phyloP scores from a whole-genome alignment of 2,113 vertebrate species.

The Catharus minimus region DNA sequence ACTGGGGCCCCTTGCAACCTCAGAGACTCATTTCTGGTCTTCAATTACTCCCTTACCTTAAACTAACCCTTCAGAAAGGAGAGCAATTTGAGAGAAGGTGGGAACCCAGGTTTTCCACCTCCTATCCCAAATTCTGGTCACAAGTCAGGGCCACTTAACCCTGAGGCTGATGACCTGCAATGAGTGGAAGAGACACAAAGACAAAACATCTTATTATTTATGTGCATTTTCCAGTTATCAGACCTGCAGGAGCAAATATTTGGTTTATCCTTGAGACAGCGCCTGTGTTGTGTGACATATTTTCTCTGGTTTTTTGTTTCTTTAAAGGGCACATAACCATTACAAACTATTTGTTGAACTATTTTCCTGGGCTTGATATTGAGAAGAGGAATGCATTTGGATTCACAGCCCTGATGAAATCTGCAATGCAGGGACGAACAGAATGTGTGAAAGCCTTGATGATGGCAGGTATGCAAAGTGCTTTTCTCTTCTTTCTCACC shows the following conservation, averaged over 20 bases:
- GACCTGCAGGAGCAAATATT: not conserved
- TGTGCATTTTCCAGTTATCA: not conserved
- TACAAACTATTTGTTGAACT: slow-evolving; percentile 94
- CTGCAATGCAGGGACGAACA: slow-evolving; percentile 89
- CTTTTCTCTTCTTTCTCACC: not conserved
- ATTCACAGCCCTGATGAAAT: slow-evolving; percentile 96
- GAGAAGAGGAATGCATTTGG: slow-evolving; percentile 91
- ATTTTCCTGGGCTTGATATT: slow-evolving; percentile 88
- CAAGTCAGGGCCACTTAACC: not conserved
- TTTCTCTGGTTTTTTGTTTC: not conserved
- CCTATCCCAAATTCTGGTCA: not conserved
- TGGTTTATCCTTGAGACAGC: not conserved
- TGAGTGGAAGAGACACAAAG: not conserved
- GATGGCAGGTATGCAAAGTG: slow-evolving; percentile 83
- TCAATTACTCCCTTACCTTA: not conserved
- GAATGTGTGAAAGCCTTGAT: slow-evolving; percentile 92
- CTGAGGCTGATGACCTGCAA: not conserved
- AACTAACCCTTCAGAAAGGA: not conserved
- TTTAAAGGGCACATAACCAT: slow-evolving; percentile 89
- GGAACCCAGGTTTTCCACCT: not conserved
- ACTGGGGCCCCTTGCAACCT: not conserved
- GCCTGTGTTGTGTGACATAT: not conserved
- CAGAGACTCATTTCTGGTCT: not conserved
- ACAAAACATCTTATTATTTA: not conserved
- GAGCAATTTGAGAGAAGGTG: not conserved